A percentile compares a stretch with the other conserved stretches of the same genome.
phyloP scores from a whole-genome alignment of 1,140 invertebrate species.

The Aphidius ervi region DNA sequence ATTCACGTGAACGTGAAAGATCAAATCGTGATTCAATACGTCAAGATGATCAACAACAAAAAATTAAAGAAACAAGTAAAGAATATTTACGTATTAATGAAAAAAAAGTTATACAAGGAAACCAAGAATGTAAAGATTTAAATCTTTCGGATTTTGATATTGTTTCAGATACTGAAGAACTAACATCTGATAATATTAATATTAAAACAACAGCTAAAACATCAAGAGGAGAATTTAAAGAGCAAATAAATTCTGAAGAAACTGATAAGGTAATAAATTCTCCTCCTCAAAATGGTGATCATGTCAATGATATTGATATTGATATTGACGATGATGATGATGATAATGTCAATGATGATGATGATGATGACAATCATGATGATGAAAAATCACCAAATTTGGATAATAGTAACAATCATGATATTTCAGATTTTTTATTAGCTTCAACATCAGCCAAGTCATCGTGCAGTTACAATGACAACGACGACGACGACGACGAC shows the following conservation, averaged over 20 bases:
- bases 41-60: constrained; percentile 6
- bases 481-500: constrained; percentile 1
- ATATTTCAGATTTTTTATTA: constrained; percentile 38
- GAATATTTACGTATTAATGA: constrained; percentile 13
- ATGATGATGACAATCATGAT: constrained; percentile 25
- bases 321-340: constrained; percentile 32
- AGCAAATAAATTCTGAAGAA: constrained; percentile 18
- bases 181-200: constrained; percentile 18
- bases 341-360: not conserved
- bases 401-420: constrained; percentile 35
- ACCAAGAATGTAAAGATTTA: constrained; percentile 34
- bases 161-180: constrained; percentile 35
- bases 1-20: constrained; percentile 10
- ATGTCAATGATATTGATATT: not conserved
- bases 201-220: constrained; percentile 24
- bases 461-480: constrained; percentile 3
- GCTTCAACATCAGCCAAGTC: constrained; percentile 15
- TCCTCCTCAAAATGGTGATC: not conserved
- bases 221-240: constrained; percentile 21
- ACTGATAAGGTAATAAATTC: constrained; percentile 21
- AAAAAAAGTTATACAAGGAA: not conserved
- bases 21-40: not conserved
- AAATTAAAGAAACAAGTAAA: constrained; percentile 27
- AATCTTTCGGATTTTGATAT: constrained; percentile 41
- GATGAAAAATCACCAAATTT: constrained; percentile 25